Evolutionary conservation across 2,888 invertebrate species (phyloP).

Genomic region (Poecilus cupreus): DNA sequence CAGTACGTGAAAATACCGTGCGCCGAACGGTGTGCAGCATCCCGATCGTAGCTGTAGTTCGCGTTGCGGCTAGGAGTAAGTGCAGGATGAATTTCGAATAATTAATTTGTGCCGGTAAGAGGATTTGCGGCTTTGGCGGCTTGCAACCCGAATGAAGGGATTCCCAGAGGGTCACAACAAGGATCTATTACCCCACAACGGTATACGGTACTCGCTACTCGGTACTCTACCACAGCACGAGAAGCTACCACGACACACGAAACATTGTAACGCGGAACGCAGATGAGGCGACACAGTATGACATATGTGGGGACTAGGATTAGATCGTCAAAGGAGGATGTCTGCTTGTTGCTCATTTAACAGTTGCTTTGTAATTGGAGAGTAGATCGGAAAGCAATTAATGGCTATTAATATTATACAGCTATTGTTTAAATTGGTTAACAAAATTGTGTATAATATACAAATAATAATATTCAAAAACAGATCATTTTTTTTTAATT

Average conservation of each 20-base stretch:
- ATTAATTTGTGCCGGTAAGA: constrained; percentile 58
- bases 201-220: too few species aligned
- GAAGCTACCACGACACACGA: not conserved
- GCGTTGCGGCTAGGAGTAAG: constrained; percentile 23
- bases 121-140: constrained; percentile 57
- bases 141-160: constrained; percentile 52
- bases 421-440: too few species aligned
- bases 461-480: too few species aligned
- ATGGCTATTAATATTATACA: too few species aligned
- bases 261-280: not conserved
- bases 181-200: constrained; percentile 44
- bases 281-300: not conserved
- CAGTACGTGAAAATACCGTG: not conserved
- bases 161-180: constrained; percentile 54
- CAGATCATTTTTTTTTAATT: too few species aligned
- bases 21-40: not conserved
- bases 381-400: too few species aligned
- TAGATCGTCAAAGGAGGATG: not conserved
- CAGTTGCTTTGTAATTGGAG: too few species aligned
- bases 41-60: not conserved
- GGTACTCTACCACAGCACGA: too few species aligned
- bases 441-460: too few species aligned
- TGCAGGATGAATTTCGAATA: constrained; percentile 57
- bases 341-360: too few species aligned
- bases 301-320: not conserved